Evolutionary conservation across 2,113 vertebrate genomes (phyloP), one percentile per base, ranked within the genome.

Genomic region (Myodes glareolus): DNA sequence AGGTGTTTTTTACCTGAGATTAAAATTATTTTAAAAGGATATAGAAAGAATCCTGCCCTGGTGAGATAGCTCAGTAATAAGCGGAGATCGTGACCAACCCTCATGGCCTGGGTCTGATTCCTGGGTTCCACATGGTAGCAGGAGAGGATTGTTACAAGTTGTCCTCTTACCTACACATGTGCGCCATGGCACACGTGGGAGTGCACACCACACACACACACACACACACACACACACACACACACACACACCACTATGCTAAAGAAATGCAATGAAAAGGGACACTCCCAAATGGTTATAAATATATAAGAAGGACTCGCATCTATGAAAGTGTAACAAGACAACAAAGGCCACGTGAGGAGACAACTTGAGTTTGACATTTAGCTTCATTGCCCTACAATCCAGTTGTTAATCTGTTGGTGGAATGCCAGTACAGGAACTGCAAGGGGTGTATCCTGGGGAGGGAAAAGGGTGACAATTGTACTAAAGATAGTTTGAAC

Each of bases 391-490:
- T 61, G 50, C 67, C 33, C 73, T 68, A 33, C 47, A 23, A 31
- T 39, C 36, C 45, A 82, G 52, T 33, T 76, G 58, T 75, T 39
- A 12, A 23, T 45, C 45, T 84, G 19, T 39, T 47, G n/a, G 55
- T 92, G 76, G 47, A 36, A 36, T 21, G 42, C 50, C 61, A 61
- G 47, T 2, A 1, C 12, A 39, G 47, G 25, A 29, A 19, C n/a
- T 12, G 36, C 14, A 67, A 86, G 27, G 55, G 27, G 17, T 16
- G 2, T 25, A n/a, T 63, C 17, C 4, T 25, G 16, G 42, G 42
- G 23, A 3, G 17, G 42, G 13, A 6, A 11, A 0, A 9, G 47
- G 11, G 45, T n/a, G 21, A 2, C 4, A 10, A 5, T 8, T 13
- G 11, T 1, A 3, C 19, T 12, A 42, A n/a, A 63, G 42, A 50